Base-by-base conservation (phyloP, 2,113 vertebrate species). In the Cyprinodon tularosa region DNA sequence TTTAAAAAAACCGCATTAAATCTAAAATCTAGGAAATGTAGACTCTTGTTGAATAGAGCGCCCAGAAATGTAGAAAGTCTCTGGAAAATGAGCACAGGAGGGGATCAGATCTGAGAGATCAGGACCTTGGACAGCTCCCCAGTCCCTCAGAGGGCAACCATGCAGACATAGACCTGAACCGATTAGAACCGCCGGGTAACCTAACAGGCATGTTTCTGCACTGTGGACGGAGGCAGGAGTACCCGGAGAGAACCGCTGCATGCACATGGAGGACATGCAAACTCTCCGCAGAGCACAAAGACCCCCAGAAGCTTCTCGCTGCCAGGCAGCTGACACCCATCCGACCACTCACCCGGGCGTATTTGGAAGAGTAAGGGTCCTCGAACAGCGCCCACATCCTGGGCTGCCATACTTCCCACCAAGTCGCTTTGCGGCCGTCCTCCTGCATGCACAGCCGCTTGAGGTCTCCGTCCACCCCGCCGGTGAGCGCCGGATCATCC, bases 341-440 rank as follows among this genome's bases (percentile, higher is more conserved):
- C 42, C 60, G 45, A 11, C 2, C 53, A 88, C 91, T 89, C 93
- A 99, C 98, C 96, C 97, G 94, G 39, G 97, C 97, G 0, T 97
- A 96, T 90, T 96, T 95, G 77, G 97, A 99, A 0, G 97, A 99
- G 91, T 99, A 99, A 68, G 98, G 98, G 83, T 99, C 97, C 90
- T 99, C 97, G 72, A 98, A 99, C 75, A 99, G 97, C 4, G 96
- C 96, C 98, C 98, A 99, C 89, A 97, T 95, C 75, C 76, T 89
- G 39, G 97, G 96, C 84, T 95, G 97, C 97, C 96, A 98, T 48
- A 93, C 94, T 42, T 93, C 90, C 94, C 97, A 98, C 91, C 96
- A 93, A 75, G 94, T 92, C 69, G 82, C 74, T 69, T 92, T 89
- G 60, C 91, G 92, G 40, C 94, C 91, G 74, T 95, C 94, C 86